These are phyloP conservation scores for Dallia pectoralis DNA, from an alignment of 2,797 vertebrate genomes.

Conservation along the genomic window DNA sequence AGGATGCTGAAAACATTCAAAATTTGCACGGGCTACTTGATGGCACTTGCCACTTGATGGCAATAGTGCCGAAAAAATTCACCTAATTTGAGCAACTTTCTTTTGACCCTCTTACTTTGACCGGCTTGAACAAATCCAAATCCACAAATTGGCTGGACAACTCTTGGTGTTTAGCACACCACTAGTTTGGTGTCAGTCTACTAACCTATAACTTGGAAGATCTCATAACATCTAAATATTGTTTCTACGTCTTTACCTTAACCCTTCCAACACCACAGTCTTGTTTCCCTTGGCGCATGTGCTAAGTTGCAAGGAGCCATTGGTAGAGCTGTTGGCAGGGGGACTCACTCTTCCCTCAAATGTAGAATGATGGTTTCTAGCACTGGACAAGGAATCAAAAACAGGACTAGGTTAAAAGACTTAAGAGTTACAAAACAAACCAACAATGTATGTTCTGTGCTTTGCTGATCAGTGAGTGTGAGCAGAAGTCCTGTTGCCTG, in stretches of 20 bases:
- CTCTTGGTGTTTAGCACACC: slow-evolving; percentile 16
- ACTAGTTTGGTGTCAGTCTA: slow-evolving; percentile 35
- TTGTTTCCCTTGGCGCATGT: slow-evolving; percentile 52
- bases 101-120: not conserved
- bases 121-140: slow-evolving; percentile 13
- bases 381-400: not conserved
- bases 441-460: not conserved
- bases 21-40: slow-evolving; percentile 11
- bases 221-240: slow-evolving; percentile 3
- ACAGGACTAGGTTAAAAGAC: slow-evolving; percentile 12
- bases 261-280: slow-evolving; percentile 41
- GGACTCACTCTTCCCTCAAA: slow-evolving; percentile 30
- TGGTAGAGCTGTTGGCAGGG: slow-evolving; percentile 47
- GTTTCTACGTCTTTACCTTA: slow-evolving; percentile 36
- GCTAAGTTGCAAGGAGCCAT: slow-evolving; percentile 55
- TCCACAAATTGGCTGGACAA: slow-evolving; percentile 26
- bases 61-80: slow-evolving; percentile 2
- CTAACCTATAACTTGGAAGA: slow-evolving; percentile 27
- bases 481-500: slow-evolving; percentile 3
- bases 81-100: slow-evolving; percentile 10
- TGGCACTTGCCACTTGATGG: not conserved
- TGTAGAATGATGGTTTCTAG: not conserved
- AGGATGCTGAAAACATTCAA: slow-evolving; percentile 47
- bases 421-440: slow-evolving; percentile 10
- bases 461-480: slow-evolving; percentile 11